Evolutionary conservation across 2,888 invertebrate species (phyloP), one percentile per base, ranked within the genome.

Genomic region (Cotesia congregata): DNA sequence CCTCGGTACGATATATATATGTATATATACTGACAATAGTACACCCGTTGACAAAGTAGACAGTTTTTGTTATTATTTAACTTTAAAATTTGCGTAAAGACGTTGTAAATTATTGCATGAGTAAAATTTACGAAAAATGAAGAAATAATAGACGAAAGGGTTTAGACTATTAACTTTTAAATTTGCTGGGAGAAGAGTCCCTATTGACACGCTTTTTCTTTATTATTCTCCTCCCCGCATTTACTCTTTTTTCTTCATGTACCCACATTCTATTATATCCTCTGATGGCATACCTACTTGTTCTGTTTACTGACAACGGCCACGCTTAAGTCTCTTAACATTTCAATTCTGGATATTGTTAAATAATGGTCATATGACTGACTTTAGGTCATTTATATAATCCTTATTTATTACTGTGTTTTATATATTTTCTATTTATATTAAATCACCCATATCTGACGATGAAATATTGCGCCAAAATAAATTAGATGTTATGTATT

Each of bases 81-180:
- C 15, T 67, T 39, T 77, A 77, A 79, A 83, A 84, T 86, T 86
- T 85, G 82, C 86, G 85, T 83, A 85, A 85, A 86, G 79, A 71
- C 67, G 80, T 79, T 84, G 82, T 86, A 86, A 87, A 86, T 86
- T 85, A 82, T 73, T 40, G 68, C 67, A 76, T 74, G 78, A 81
- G 81, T 82, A 78, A 82, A 82, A 84, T 85, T 84, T 83, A 75
- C 81, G 80, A 85, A 80, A 82, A 78, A 68, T 78, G 6, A 38
- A 38, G n/a, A 38, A 12, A 17, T 50, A 68, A 30, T 17, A 60
- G 40, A 50, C 41, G 41, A 78, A 80, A 77, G 77, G 77, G 77
- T 79, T 77, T 30, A 74, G 64, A 50, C 74, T 50, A 74, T 77
- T 77, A 41, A 72, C 79, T 72, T 68, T 50, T 68, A 72, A 40